Percentiles rank a stretch among this genome's conserved stretches.
Evolutionary conservation across 2,797 vertebrate species (phyloP).

Genomic region (Prunella strophiata): DNA sequence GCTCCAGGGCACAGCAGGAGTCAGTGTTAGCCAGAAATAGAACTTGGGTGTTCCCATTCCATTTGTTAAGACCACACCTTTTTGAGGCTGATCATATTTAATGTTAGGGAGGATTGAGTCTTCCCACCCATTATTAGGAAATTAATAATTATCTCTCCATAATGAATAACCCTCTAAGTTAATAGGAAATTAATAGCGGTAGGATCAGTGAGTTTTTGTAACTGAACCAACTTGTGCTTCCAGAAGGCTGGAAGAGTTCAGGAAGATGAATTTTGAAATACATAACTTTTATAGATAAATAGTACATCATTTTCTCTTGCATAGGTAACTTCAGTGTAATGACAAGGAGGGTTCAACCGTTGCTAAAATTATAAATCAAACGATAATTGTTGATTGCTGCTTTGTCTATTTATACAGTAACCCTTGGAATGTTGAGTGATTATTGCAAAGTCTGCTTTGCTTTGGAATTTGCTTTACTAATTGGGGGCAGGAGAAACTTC

Average conservation of each 20-base stretch:
- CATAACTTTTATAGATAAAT: neutral
- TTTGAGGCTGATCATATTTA: constrained; percentile 51
- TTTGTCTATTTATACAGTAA: constrained; percentile 39
- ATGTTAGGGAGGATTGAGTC: constrained; percentile 26
- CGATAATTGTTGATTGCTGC: constrained; percentile 8
- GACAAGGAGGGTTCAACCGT: neutral
- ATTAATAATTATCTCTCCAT: constrained; percentile 7
- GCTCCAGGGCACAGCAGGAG: constrained; percentile 66
- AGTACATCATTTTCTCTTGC: neutral
- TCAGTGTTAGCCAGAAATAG: constrained; percentile 67
- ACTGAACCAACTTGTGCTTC: neutral
- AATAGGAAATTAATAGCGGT: neutral
- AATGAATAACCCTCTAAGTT: constrained; percentile 37
- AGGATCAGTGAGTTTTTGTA: neutral
- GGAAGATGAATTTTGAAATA: neutral
- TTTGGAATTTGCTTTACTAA: constrained; percentile 35
- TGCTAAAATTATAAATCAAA: constrained; percentile 6
- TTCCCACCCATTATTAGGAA: constrained; percentile 43
- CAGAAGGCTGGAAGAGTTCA: neutral
- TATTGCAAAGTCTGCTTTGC: constrained; percentile 26
- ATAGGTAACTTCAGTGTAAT: neutral
- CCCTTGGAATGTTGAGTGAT: constrained; percentile 36
- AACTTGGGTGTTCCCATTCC: constrained; percentile 63
- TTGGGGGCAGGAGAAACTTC: constrained; percentile 31
- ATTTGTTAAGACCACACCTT: constrained; percentile 61